These are phyloP conservation scores for Chrysolina haemoptera DNA, from an alignment of 2,888 invertebrate genomes.

Conservation along the genomic window DNA sequence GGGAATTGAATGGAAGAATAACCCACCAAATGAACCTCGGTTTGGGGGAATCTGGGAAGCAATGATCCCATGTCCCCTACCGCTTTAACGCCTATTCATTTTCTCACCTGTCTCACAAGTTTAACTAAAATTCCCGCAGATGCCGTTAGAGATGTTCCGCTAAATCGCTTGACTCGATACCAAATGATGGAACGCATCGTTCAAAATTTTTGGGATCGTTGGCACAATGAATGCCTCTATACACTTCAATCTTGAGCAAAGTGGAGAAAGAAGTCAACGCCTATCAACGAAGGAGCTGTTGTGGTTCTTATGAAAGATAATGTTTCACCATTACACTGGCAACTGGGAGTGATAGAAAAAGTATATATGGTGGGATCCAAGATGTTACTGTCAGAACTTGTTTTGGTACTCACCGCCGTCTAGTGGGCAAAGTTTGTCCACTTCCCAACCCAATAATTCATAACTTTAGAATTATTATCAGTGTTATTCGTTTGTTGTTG, in stretches of 20 bases:
- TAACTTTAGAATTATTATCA: no score
- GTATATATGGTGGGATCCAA: background rate
- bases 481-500: no score
- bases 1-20: background rate
- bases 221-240: no score
- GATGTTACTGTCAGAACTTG: background rate
- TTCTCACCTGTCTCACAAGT: background rate
- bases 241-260: background rate
- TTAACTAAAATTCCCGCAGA: no score
- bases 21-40: background rate
- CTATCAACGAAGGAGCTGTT: no score
- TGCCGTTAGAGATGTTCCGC: background rate
- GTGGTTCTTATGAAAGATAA: no score
- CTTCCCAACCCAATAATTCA: background rate
- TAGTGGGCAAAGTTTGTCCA: background rate
- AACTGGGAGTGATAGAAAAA: background rate
- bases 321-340: no score
- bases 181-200: background rate
- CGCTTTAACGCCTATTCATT: background rate
- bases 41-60: background rate
- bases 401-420: background rate
- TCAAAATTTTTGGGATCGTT: no score
- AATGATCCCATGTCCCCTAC: background rate
- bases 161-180: background rate
- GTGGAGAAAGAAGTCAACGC: no score